Evolutionary conservation across 2,888 invertebrate genomes (phyloP).

Genomic region (Amiota minor): DNA sequence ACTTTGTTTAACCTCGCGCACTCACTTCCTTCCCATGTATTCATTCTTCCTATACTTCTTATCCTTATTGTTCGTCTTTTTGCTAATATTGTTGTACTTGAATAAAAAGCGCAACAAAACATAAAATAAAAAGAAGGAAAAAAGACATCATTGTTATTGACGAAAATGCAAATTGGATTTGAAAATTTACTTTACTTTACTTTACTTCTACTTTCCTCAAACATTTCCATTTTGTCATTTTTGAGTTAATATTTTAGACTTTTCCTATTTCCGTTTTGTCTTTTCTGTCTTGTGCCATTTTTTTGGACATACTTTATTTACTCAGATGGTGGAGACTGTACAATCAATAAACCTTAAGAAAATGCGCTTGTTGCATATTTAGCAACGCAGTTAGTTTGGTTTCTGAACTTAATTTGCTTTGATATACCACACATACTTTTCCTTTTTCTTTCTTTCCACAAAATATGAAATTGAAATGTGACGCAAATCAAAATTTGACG

Average conservation of each 20-base stretch:
- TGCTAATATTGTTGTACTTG: background rate
- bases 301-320: no score
- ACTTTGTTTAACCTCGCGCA: constrained; percentile 42
- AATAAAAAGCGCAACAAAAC: constrained; percentile 23
- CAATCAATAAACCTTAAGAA: no score
- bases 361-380: constrained; percentile 3
- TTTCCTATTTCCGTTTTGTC: background rate
- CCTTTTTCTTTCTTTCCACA: no score
- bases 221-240: background rate
- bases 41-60: background rate
- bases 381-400: background rate
- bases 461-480: no score
- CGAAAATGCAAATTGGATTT: constrained; percentile 66
- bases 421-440: no score
- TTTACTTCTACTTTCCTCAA: background rate
- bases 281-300: background rate
- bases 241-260: background rate
- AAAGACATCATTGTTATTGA: constrained; percentile 55
- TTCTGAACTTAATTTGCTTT: no score
- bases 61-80: constrained; percentile 1
- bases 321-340: no score
- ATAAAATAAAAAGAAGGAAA: constrained; percentile 27
- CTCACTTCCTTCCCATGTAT: background rate
- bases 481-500: no score
- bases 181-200: constrained; percentile 50